Percentiles rank a stretch among this genome's conserved stretches.
Conservation (phyloP, 2,797 vertebrate species). For the Macropodus opercularis region DNA sequence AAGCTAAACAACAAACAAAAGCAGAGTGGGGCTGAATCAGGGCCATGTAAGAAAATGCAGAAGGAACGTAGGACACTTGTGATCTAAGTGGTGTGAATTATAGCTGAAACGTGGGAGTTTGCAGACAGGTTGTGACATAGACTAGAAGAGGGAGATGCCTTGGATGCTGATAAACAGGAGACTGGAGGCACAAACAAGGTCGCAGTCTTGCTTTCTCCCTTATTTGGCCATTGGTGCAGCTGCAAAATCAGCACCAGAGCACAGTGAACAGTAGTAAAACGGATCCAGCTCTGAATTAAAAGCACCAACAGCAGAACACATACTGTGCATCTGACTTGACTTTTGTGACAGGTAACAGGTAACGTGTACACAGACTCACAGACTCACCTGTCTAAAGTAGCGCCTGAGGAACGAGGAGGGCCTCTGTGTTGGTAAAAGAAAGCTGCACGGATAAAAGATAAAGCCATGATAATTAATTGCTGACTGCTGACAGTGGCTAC, state of each 20-base stretch:
- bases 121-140: conserved; percentile 53
- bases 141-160: conserved; percentile 49
- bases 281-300: conserved; percentile 22
- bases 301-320: conserved; percentile 23
- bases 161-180: conserved; percentile 77
- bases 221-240: conserved; percentile 74
- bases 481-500: background rate
- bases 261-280: conserved; percentile 13
- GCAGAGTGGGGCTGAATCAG: conserved; percentile 13
- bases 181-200: conserved; percentile 65
- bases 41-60: conserved; percentile 28
- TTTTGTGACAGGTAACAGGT: conserved; percentile 19
- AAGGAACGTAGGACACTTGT: conserved; percentile 36
- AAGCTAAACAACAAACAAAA: conserved; percentile 42
- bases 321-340: conserved; percentile 3
- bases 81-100: conserved; percentile 53
- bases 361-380: too few species aligned
- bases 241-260: conserved; percentile 28
- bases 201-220: conserved; percentile 61
- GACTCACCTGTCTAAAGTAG: conserved; percentile 65
- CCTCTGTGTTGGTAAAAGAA: conserved; percentile 22
- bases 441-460: conserved; percentile 41
- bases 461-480: background rate
- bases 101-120: conserved; percentile 54
- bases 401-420: conserved; percentile 2